phyloP scores from a whole-genome alignment of 2,888 invertebrate species.

The Rhyacophila evoluta region DNA sequence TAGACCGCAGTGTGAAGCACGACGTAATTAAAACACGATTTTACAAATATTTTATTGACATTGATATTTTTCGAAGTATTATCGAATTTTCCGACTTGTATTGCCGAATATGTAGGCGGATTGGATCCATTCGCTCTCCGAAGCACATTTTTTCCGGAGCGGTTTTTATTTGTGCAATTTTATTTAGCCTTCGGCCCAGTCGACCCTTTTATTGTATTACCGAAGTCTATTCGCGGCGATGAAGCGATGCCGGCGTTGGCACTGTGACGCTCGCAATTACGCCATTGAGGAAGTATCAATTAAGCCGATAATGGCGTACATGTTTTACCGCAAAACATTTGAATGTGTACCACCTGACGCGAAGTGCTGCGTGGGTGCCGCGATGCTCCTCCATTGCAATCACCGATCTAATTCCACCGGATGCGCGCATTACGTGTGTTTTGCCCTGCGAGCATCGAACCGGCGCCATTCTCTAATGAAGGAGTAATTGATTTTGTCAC shows the following conservation, averaged over 20 bases:
- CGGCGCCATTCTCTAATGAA: neutral
- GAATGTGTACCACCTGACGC: slow-evolving; percentile 9
- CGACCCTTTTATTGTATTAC: no score
- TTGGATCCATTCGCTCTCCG: no score
- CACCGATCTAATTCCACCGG: neutral
- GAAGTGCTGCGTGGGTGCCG: neutral
- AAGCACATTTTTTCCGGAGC: no score
- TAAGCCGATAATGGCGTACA: neutral
- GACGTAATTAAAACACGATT: no score
- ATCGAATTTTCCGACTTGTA: no score
- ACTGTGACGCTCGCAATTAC: no score
- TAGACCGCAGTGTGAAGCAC: no score
- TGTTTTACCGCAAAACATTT: neutral
- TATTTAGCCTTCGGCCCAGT: no score
- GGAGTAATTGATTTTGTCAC: neutral
- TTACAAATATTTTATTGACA: no score
- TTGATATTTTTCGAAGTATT: no score
- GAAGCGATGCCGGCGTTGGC: neutral
- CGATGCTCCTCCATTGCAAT: neutral
- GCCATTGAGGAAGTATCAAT: neutral
- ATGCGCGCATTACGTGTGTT: neutral
- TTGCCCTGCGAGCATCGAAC: neutral
- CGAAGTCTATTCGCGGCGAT: neutral
- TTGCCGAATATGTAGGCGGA: no score
- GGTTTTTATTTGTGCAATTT: no score